These are phyloP conservation scores for Anisognathus igniventris DNA, from an alignment of 2,797 vertebrate genomes.

Conservation along the genomic window DNA sequence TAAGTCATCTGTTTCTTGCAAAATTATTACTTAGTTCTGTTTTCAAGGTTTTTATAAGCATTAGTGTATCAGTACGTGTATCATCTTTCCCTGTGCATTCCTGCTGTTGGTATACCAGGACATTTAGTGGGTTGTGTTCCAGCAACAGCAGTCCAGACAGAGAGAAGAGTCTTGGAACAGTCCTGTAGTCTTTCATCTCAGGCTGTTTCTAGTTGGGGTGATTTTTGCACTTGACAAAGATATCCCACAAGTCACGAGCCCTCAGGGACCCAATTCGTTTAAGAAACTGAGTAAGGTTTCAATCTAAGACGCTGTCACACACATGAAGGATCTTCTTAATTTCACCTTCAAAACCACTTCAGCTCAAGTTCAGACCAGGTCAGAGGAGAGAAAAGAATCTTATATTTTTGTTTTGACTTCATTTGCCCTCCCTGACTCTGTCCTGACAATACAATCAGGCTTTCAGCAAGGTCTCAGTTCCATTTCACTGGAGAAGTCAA, in stretches of 20 bases:
- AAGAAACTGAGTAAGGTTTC: background rate
- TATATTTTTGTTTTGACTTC: background rate
- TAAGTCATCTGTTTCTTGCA: background rate
- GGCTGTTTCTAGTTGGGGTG: background rate
- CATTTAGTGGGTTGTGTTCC: background rate
- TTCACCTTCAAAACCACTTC: conserved; percentile 3
- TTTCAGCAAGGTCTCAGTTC: background rate
- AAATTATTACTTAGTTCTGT: background rate
- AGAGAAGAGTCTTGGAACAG: background rate
- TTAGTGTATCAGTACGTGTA: background rate
- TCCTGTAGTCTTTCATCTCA: background rate
- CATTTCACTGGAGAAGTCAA: background rate
- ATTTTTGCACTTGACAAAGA: background rate
- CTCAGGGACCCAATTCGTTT: background rate
- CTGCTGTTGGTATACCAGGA: background rate
- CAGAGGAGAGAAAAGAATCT: background rate
- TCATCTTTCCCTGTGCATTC: background rate
- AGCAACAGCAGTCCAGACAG: background rate
- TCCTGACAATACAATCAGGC: background rate
- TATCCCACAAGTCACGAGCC: background rate
- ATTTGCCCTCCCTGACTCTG: background rate
- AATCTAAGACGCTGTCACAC: conserved; percentile 8
- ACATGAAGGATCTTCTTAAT: conserved; percentile 46
- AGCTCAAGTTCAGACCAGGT: background rate
- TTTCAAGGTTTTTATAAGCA: background rate